These are phyloP conservation scores for Poeciliopsis gracilis DNA, from an alignment of 2,797 vertebrate genomes.

Conservation along the genomic window DNA sequence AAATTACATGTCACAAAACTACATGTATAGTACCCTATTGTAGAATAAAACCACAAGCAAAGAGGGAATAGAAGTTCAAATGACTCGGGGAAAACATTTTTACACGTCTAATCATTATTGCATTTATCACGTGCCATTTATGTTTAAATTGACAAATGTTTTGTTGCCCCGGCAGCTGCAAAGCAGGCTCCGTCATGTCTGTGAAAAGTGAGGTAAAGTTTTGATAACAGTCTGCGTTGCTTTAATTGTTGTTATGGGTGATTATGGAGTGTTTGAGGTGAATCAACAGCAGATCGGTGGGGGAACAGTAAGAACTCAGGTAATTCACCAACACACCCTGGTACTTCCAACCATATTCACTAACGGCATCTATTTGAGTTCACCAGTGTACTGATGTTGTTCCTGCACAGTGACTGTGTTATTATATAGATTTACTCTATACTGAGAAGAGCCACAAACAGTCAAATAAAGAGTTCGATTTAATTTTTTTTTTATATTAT, in stretches of 20 bases:
- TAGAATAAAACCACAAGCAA: not conserved
- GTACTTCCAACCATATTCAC: not conserved
- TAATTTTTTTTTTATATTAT: too few relatives aligned
- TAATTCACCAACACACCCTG: constrained; percentile 27
- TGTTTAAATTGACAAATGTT: not conserved
- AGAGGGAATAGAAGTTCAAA: constrained; percentile 5
- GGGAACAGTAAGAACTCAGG: constrained; percentile 23
- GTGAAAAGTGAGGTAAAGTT: constrained; percentile 40
- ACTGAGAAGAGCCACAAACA: not conserved
- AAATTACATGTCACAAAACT: constrained; percentile 26
- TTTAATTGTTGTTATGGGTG: constrained; percentile 55
- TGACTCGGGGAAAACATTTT: not conserved
- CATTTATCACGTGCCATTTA: not conserved
- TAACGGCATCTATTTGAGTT: not conserved
- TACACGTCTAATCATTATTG: not conserved
- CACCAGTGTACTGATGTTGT: constrained; percentile 6
- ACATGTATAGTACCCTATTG: constrained; percentile 2
- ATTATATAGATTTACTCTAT: not conserved
- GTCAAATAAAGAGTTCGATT: constrained; percentile 4
- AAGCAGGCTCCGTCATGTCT: constrained; percentile 36
- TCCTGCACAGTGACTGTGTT: not conserved
- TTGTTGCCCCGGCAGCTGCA: not conserved
- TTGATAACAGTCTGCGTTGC: constrained; percentile 44
- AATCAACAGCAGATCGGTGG: constrained; percentile 43
- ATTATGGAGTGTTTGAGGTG: constrained; percentile 56